phyloP scores from a whole-genome alignment of 2,797 vertebrate genomes.

The Sebastes umbrosus region DNA sequence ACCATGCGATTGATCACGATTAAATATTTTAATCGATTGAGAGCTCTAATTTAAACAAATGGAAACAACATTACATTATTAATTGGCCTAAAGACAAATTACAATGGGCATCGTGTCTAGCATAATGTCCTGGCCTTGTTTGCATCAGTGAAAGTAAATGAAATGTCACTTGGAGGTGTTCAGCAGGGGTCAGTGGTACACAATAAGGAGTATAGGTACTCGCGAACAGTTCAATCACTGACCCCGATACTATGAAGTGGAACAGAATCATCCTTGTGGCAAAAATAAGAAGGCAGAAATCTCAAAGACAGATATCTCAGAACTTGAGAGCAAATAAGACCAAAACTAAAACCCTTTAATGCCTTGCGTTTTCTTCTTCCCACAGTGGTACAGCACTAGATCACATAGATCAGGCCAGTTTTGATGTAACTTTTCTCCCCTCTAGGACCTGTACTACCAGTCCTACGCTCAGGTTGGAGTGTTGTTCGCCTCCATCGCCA shows the following conservation, averaged over 20 bases:
- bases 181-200: neutral
- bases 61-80: neutral
- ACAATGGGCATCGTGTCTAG: neutral
- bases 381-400: neutral
- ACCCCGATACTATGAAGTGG: neutral
- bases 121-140: neutral
- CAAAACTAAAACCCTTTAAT: neutral
- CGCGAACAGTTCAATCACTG: neutral
- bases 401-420: neutral
- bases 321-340: neutral
- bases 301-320: neutral
- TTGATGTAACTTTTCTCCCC: neutral
- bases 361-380: neutral
- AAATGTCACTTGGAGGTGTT: neutral
- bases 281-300: neutral
- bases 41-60: neutral
- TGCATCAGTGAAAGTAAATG: neutral
- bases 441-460: constrained; percentile 96
- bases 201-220: neutral
- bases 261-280: neutral
- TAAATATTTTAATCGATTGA: too few species aligned
- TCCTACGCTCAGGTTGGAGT: constrained; percentile 97
- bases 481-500: constrained; percentile 97
- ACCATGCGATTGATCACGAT: too few species aligned
- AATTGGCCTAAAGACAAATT: neutral